phyloP scores from a whole-genome alignment of 2,888 invertebrate genomes.

The Bellardia bayeri region DNA sequence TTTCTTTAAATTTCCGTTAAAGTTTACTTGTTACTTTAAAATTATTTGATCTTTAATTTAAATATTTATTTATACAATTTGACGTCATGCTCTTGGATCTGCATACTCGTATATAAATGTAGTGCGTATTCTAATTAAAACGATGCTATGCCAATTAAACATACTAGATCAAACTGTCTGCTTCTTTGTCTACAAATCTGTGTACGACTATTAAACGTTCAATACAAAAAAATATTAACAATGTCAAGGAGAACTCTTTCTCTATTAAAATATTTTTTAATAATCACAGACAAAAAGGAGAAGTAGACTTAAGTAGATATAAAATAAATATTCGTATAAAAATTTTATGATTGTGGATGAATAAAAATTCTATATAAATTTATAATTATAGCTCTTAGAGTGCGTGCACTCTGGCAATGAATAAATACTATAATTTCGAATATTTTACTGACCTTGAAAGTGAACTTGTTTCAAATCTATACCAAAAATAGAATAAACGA shows the following conservation, averaged over 20 bases:
- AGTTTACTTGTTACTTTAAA: neutral
- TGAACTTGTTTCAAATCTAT: constrained; percentile 48
- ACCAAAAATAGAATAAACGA: constrained; percentile 35
- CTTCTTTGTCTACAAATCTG: constrained; percentile 19
- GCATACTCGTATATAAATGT: neutral
- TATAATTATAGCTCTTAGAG: constrained; percentile 14
- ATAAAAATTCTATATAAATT: constrained; percentile 37
- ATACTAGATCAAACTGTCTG: constrained; percentile 27
- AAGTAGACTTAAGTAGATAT: neutral
- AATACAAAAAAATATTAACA: constrained; percentile 43
- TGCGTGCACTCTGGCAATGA: neutral
- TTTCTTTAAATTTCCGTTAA: too few species aligned
- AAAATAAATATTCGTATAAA: constrained; percentile 1
- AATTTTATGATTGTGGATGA: constrained; percentile 29
- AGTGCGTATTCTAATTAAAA: neutral
- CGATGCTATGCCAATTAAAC: constrained; percentile 3
- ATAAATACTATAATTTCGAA: constrained; percentile 12
- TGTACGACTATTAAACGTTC: constrained; percentile 41
- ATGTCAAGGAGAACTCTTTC: constrained; percentile 43
- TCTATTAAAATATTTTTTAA: constrained; percentile 21
- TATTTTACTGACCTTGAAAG: constrained; percentile 56
- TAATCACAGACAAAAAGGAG: constrained; percentile 8
- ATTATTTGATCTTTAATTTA: neutral
- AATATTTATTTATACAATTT: neutral
- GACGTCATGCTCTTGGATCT: constrained; percentile 31